Conservation (phyloP, 2,113 vertebrate species). For the Picathartes gymnocephalus region DNA sequence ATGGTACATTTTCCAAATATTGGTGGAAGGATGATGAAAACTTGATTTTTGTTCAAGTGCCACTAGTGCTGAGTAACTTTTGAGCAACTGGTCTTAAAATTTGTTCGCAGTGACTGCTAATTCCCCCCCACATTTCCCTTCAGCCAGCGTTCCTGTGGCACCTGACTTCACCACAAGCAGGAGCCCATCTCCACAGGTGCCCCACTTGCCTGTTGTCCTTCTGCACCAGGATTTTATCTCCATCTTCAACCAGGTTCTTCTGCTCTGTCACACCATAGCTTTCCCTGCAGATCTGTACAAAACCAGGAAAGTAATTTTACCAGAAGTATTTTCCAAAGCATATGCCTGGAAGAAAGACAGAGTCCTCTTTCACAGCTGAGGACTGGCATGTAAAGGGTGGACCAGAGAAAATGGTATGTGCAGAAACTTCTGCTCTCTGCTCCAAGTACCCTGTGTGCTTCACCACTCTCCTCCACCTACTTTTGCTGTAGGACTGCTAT, state of each 20-base stretch:
- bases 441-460: not conserved
- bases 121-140: not conserved
- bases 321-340: not conserved
- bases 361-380: not conserved
- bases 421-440: not conserved
- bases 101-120: not conserved
- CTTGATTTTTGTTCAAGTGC: not conserved
- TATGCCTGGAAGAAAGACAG: not conserved
- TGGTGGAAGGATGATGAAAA: not conserved
- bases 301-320: not conserved
- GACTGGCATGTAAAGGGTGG: not conserved
- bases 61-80: not conserved
- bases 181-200: not conserved
- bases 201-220: constrained; percentile 84
- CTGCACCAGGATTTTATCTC: constrained; percentile 83
- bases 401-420: not conserved
- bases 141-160: not conserved
- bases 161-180: not conserved
- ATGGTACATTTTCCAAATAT: not conserved
- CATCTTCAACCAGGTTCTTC: constrained; percentile 87
- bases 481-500: not conserved
- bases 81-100: not conserved
- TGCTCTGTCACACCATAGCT: constrained; percentile 90
- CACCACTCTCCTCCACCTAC: not conserved
- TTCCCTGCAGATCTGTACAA: constrained; percentile 87